phyloP scores from a whole-genome alignment of 2,113 vertebrate genomes.

The Dendropsophus ebraccatus region DNA sequence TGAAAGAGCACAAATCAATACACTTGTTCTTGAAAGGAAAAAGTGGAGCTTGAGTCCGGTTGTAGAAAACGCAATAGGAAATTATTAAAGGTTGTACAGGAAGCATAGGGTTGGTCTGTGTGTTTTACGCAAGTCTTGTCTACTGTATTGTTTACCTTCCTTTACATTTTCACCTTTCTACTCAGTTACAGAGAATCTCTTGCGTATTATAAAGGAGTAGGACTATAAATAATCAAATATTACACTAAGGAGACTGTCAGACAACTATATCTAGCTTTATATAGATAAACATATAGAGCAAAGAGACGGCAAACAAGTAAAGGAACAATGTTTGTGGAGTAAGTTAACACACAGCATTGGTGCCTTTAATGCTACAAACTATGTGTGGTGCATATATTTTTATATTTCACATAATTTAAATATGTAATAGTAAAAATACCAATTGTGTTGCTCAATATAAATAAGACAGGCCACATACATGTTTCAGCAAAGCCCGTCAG shows the following conservation, averaged over 20 bases:
- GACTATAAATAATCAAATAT: not conserved
- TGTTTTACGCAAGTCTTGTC: not conserved
- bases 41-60: not conserved
- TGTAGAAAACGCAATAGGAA: constrained; percentile 44
- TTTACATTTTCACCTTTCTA: constrained; percentile 4
- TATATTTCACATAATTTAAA: not conserved
- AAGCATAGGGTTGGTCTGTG: constrained; percentile 2
- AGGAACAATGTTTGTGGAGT: not conserved
- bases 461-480: no score
- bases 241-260: not conserved
- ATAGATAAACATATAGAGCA: not conserved
- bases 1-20: constrained; percentile 35
- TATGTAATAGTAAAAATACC: no score
- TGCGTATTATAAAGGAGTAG: not conserved
- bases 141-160: not conserved
- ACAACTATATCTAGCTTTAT: not conserved
- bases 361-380: not conserved
- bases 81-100: constrained; percentile 49
- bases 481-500: no score
- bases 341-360: not conserved
- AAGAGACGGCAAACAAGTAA: not conserved
- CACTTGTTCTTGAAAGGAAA: not conserved
- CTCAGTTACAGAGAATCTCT: not conserved
- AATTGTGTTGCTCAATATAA: no score
- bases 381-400: not conserved